A percentile compares a stretch with the other conserved stretches of the same genome.
These are phyloP conservation scores for Catharus fuscescens DNA, from an alignment of 2,113 vertebrate species.

Conservation along the genomic window DNA sequence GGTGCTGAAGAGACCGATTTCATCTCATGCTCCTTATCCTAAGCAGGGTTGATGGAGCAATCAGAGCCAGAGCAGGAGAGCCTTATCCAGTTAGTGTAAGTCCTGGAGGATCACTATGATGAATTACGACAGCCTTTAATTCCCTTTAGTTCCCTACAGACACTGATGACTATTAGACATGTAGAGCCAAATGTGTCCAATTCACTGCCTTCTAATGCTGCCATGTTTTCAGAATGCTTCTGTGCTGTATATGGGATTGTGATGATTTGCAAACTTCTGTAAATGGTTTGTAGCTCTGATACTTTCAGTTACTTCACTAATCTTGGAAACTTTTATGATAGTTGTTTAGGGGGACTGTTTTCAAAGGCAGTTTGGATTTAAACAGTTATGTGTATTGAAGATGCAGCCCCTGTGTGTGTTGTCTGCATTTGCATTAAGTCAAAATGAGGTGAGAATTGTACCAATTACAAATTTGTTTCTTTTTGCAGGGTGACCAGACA, in stretches of 20 bases:
- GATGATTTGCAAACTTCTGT: background rate
- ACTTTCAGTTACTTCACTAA: background rate
- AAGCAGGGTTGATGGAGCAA: background rate
- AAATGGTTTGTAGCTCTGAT: background rate
- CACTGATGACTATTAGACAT: background rate
- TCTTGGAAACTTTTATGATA: background rate
- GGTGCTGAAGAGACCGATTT: background rate
- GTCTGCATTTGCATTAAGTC: background rate
- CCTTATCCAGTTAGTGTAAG: constrained; percentile 12
- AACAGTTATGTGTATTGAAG: background rate
- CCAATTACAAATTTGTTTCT: background rate
- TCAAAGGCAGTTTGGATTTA: background rate
- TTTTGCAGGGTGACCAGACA: constrained; percentile 89
- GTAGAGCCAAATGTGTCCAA: background rate
- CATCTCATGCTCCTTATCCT: background rate
- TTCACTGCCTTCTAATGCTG: background rate
- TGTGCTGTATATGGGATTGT: background rate
- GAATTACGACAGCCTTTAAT: background rate
- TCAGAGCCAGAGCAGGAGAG: background rate
- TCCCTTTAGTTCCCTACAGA: background rate
- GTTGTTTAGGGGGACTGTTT: background rate
- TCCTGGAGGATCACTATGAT: background rate
- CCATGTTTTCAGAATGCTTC: background rate
- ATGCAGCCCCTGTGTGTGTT: background rate
- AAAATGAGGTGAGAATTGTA: background rate